Evolutionary conservation across 2,113 vertebrate species (phyloP), one percentile per base, ranked within the genome.

Genomic region (Corythoichthys intestinalis): DNA sequence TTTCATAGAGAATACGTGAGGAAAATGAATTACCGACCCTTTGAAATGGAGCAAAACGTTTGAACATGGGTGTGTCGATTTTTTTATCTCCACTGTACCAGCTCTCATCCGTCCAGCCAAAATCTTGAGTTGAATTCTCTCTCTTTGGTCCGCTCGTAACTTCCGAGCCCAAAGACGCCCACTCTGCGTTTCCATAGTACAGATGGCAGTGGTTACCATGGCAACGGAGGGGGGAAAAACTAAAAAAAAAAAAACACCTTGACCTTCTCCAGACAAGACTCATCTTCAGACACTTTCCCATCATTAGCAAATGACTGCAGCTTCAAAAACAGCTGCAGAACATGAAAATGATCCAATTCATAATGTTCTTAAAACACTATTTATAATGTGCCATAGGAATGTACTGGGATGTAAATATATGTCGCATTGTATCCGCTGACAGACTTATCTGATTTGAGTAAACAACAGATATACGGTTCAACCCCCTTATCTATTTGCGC

Each of bases 321-420:
- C 39, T 8, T 15, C 38, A 4, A 1, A 14, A 12, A 7, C 1
- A 37, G 35, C 5, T n/a, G 56, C 56, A 37, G 5, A 61, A 61
- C 8, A 17, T 8, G 44, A 39, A 11, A 44, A 61, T 17, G 17
- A 44, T 1, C 12, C 10, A 12, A 62, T 44, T 28, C 4, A 20
- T 8, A 8, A 46, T 46, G 60, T 37, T 37, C 56, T 46, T 72
- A 46, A 46, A 44, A 47, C 5, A 14, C 20, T 6, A 60, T 38
- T 39, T 61, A 6, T 63, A 5, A 38, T 12, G 59, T 63, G 61
- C 61, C 44, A 47, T 48, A 78, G 78, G 85, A 89, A 89, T 87
- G 88, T 87, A 88, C 80, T 64, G 74, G 86, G 69, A 77, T 89
- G 88, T 89, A 89, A 85, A 91, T 88, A 89, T 60, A 67, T 75